Base-by-base conservation (phyloP, 1,140 invertebrate species). In the Apis dorsata region DNA sequence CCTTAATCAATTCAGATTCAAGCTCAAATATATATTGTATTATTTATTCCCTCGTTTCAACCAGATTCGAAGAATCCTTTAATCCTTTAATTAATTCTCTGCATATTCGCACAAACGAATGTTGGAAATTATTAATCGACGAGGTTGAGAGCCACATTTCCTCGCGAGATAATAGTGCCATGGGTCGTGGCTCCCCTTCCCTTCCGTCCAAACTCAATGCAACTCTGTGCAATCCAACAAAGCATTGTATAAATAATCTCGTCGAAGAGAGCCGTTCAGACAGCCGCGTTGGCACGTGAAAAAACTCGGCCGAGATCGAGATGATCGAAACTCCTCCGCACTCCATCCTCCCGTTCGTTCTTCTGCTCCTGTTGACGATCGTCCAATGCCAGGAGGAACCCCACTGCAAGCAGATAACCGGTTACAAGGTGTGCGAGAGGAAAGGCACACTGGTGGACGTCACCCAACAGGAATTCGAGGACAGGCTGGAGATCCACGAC, bases 361-460 rank as follows among this genome's bases (percentile, higher is more conserved):
- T 82, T 51, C 1, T 77, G 0, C 15, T 60, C 13, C 44, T 53
- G 1, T 34, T 7, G 5, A 59, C 5, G 4, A 15, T 81, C 24
- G 63, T 15, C 13, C 10, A 17, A 24, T 17, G 71, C 0, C 44
- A 60, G 17, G 76, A 63, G 13, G 55, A 60, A 10, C 49, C 51
- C 0, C 85, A 57, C 7, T 88, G 86, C 44, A n/a, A 2, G 0
- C 1, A 19, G 11, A 9, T 21, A 0, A 55, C 59, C 0, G 80
- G 72, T 0, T 86, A 88, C 49, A 63, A 34, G 7, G 68, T 88
- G 28, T 88, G 87, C 60, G 69, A 83, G 0, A 19, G 57, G 11
- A 86, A 88, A 3, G 86, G 84, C 0, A 34, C 57, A 0, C 65
- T 88, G 17, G 59, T 88, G 21, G 73, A 86, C 13, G 85, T 87